These are phyloP conservation scores for Nestor notabilis DNA, from an alignment of 2,113 vertebrate species.

Conservation along the genomic window DNA sequence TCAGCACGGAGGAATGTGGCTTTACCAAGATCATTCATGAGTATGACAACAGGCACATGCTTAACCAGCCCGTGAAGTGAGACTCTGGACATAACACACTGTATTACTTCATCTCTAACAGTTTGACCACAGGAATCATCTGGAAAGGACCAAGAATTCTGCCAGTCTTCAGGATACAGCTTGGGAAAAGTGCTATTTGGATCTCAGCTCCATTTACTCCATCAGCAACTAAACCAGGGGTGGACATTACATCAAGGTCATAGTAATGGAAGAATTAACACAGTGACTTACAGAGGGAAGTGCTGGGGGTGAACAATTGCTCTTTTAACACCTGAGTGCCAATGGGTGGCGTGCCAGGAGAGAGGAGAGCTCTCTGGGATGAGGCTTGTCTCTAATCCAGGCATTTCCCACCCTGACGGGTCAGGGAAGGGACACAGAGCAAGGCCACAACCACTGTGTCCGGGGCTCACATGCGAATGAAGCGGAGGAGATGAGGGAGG, in stretches of 20 bases:
- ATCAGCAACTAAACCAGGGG: not conserved
- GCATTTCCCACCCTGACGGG: not conserved
- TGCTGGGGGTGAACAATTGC: not conserved
- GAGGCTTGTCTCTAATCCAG: not conserved
- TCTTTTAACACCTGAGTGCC: not conserved
- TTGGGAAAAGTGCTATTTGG: not conserved
- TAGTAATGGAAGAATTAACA: not conserved
- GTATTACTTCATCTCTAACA: not conserved
- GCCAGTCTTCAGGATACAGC: not conserved
- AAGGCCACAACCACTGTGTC: not conserved
- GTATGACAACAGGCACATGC: not conserved
- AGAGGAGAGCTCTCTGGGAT: not conserved
- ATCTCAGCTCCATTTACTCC: not conserved
- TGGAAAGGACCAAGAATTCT: not conserved
- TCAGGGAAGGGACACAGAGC: not conserved
- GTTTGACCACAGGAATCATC: not conserved
- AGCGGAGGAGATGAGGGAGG: not conserved
- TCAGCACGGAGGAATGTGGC: not conserved
- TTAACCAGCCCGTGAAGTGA: not conserved
- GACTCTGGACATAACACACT: not conserved
- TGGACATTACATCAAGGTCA: not conserved
- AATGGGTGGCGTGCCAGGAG: not conserved
- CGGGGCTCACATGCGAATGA: accelerated
- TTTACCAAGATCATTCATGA: not conserved
- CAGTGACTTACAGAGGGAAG: not conserved